Evolutionary conservation across 2,888 invertebrate species (phyloP), one percentile per base, ranked within the genome.

Genomic region (Seladonia tumulorum): DNA sequence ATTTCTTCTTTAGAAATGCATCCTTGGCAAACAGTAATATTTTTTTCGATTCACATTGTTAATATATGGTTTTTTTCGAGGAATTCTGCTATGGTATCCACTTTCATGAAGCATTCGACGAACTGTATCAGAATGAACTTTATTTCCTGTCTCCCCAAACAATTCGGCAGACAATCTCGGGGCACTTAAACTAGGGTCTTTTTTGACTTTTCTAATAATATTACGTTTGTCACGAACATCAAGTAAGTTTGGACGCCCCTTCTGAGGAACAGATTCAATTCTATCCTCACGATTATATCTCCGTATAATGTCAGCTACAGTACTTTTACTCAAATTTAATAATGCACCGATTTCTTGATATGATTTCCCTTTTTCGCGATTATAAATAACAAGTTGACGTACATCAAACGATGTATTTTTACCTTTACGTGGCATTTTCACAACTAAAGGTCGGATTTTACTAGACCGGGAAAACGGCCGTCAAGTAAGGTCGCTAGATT

Each of bases 201-300:
- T 25, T 25, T 25, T 72, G 35, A 72, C 10, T 72, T 72, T 72
- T 35, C 45, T 45, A 14, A 14, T 45, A 1, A 45, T 45, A 14
- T 45, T 45, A 45, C 14, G 14, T 12, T 45, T 45, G 14, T 45
- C 14, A 14, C 45, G 12, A 45, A 45, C 14, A 1, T 16, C 7
- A 14, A 72, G 29, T 47, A 72, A 2, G 5, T 45, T 35, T 53
- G 72, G 72, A 16, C 22, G 25, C 25, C 35, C 49, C 2, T 47
- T 72, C 47, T 72, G 49, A 45, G 49, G 49, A 49, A 72, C 22
- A 25, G 49, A 72, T 72, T 72, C 49, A 49, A 72, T 35, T 18
- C 49, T 12, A 49, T 35, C 35, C 72, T 53, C 29, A 68, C 39
- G 68, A 68, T 68, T 68, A 39, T 68, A 68, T 12, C 57, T 60